Conservation (phyloP, 2,888 invertebrate genomes). For the Cybosia mesomella region DNA sequence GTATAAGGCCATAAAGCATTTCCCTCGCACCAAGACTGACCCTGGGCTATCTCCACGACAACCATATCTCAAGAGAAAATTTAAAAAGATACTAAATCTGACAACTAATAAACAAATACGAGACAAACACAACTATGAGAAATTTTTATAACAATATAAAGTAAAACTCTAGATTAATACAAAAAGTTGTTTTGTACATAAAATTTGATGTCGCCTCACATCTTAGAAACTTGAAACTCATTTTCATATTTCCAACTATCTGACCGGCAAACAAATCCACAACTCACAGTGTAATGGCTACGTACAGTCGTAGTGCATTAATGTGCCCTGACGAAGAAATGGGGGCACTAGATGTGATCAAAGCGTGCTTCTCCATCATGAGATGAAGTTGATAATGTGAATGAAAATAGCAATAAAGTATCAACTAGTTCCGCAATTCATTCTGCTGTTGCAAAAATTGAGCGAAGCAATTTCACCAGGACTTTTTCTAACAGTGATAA, state of each 20-base stretch:
- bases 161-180: conserved; percentile 36
- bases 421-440: no score
- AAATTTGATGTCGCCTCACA: conserved; percentile 66
- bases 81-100: no score
- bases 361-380: not conserved
- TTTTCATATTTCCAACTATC: conserved; percentile 82
- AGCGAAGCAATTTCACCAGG: no score
- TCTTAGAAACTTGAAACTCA: conserved; percentile 72
- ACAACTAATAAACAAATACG: not conserved
- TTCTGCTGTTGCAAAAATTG: no score
- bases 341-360: conserved; percentile 49
- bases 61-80: no score
- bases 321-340: conserved; percentile 59
- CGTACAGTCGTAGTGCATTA: conserved; percentile 79
- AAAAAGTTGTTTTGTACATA: conserved; percentile 59
- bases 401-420: not conserved
- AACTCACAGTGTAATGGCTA: conserved; percentile 81
- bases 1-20: no score
- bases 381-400: not conserved
- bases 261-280: conserved; percentile 83
- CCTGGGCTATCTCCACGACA: no score
- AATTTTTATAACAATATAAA: conserved; percentile 15
- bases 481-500: no score
- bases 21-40: no score
- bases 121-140: not conserved